A percentile compares a stretch with the other conserved stretches of the same genome.
Evolutionary conservation across 2,797 vertebrate genomes (phyloP).

Genomic region (Poeciliopsis turneri): DNA sequence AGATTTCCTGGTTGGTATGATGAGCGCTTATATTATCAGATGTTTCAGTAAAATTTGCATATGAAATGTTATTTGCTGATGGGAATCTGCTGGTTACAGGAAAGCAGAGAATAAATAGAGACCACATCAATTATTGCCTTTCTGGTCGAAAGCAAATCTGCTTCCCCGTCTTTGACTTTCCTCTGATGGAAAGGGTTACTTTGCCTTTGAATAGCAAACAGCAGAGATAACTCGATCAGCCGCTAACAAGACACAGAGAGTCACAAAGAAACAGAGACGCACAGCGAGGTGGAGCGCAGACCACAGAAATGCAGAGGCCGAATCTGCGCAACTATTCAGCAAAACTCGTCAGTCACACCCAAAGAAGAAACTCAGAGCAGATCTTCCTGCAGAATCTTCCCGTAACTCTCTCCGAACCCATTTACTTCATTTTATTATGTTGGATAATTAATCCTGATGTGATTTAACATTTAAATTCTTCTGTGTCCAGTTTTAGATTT

Average conservation of each 20-base stretch:
- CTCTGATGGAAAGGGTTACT: neutral
- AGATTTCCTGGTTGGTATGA: neutral
- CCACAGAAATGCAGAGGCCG: slow-evolving; percentile 74
- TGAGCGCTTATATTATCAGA: neutral
- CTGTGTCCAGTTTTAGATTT: neutral
- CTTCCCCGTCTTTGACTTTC: neutral
- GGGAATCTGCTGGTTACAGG: neutral
- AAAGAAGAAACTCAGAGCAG: slow-evolving; percentile 18
- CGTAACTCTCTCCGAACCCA: neutral
- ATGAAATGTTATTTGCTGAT: neutral
- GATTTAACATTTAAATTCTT: neutral
- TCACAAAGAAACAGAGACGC: slow-evolving; percentile 25
- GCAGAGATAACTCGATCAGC: slow-evolving; percentile 30
- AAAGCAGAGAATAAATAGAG: neutral
- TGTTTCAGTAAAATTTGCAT: slow-evolving; percentile 1
- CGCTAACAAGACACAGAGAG: slow-evolving; percentile 25
- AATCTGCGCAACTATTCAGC: slow-evolving; percentile 56
- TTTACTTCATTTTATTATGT: neutral
- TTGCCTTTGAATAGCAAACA: slow-evolving; percentile 5
- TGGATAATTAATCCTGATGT: neutral
- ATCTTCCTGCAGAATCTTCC: slow-evolving; percentile 11
- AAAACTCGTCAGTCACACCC: slow-evolving; percentile 49
- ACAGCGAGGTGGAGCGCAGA: slow-evolving; percentile 54
- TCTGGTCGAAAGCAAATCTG: neutral
- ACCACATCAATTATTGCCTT: neutral